Evolutionary conservation across 1,140 invertebrate genomes (phyloP).

Genomic region (Aphidius ervi): DNA sequence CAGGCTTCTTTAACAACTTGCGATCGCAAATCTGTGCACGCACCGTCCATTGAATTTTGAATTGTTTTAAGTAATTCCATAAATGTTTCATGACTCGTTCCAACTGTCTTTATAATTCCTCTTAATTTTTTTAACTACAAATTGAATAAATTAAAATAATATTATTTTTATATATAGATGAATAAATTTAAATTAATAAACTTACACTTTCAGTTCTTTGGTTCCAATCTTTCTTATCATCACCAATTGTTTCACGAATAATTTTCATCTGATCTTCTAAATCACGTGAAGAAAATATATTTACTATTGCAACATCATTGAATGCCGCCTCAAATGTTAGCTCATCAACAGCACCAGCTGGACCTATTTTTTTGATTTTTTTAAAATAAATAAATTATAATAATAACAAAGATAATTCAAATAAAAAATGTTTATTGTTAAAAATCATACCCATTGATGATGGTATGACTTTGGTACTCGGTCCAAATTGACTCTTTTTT

Average conservation of each 20-base stretch:
- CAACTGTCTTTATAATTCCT: conserved; percentile 75
- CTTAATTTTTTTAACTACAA: conserved; percentile 79
- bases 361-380: conserved; percentile 25
- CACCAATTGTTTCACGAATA: conserved; percentile 71
- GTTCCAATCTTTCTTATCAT: conserved; percentile 87
- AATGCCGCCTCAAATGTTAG: conserved; percentile 83
- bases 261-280: conserved; percentile 78
- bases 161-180: not conserved
- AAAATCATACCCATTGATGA: conserved; percentile 33
- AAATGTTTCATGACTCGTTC: conserved; percentile 79
- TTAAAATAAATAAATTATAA: conserved; percentile 5
- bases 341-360: conserved; percentile 84
- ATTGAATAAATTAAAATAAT: conserved; percentile 10
- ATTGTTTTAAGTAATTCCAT: conserved; percentile 70
- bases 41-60: conserved; percentile 75
- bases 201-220: conserved; percentile 83
- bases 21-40: conserved; percentile 86
- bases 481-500: conserved; percentile 47
- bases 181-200: conserved; percentile 25
- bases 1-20: conserved; percentile 92
- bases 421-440: not conserved
- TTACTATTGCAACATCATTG: conserved; percentile 76
- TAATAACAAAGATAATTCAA: conserved; percentile 6
- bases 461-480: conserved; percentile 34
- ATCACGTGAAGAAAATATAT: conserved; percentile 79